phyloP scores from a whole-genome alignment of 2,888 invertebrate genomes.

The Phaonia tiefii region DNA sequence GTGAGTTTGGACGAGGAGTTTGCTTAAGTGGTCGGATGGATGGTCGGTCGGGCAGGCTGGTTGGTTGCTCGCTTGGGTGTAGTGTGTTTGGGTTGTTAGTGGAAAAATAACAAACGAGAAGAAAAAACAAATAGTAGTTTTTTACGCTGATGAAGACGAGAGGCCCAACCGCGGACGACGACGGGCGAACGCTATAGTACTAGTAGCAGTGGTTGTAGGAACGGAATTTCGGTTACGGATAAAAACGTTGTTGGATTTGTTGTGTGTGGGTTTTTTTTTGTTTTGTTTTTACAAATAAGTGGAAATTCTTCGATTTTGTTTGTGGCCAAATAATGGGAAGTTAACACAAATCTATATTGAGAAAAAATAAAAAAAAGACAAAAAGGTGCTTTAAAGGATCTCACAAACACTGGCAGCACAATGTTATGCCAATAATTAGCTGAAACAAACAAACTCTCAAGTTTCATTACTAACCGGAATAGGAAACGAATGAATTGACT shows the following conservation, averaged over 20 bases:
- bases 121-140: conserved; percentile 32
- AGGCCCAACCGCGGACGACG: conserved; percentile 20
- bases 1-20: too few relatives aligned
- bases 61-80: background rate
- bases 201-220: conserved; percentile 37
- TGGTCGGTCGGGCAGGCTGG: background rate
- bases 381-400: conserved; percentile 40
- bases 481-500: background rate
- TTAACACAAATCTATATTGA: too few relatives aligned
- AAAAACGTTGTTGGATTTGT: conserved; percentile 6
- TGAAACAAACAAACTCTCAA: conserved; percentile 18
- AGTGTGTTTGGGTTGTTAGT: background rate
- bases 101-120: conserved; percentile 10
- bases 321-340: conserved; percentile 31
- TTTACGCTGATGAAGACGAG: conserved; percentile 37
- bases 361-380: conserved; percentile 31
- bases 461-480: background rate
- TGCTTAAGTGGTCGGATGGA: too few relatives aligned
- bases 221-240: conserved; percentile 35
- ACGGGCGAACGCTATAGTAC: conserved; percentile 35
- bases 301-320: conserved; percentile 37
- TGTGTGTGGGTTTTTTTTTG: conserved; percentile 38
- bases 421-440: conserved; percentile 68
- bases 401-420: conserved; percentile 12
- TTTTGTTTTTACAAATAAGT: conserved; percentile 41